Percentiles rank a stretch among this genome's conserved stretches.
These are phyloP conservation scores for Platalea minor DNA, from an alignment of 2,797 vertebrate species.

Conservation along the genomic window DNA sequence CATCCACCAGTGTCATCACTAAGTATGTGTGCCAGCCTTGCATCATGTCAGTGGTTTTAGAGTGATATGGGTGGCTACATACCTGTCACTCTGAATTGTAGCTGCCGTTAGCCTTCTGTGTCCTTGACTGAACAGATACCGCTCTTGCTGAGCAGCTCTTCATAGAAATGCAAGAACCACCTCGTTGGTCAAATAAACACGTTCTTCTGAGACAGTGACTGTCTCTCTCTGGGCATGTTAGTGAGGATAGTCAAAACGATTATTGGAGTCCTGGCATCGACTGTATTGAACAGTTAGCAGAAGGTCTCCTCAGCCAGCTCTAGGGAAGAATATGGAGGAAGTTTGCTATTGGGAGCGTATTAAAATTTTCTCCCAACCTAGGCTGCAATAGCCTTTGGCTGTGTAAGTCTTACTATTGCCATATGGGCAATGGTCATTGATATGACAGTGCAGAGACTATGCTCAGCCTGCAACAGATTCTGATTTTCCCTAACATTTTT, in stretches of 20 bases:
- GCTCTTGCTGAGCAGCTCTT: not conserved
- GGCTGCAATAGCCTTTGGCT: not conserved
- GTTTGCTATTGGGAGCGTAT: not conserved
- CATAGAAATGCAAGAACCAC: not conserved
- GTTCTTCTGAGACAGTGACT: not conserved
- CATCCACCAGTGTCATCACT: not conserved
- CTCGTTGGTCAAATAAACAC: not conserved
- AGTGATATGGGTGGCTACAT: not conserved
- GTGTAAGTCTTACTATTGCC: rapidly evolving
- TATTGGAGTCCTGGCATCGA: not conserved
- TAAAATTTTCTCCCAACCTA: not conserved
- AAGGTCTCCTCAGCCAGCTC: not conserved
- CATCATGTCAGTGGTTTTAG: not conserved
- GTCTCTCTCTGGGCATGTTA: not conserved
- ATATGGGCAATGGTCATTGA: not conserved
- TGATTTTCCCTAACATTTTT: not conserved
- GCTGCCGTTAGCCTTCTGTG: not conserved
- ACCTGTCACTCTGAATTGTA: not conserved
- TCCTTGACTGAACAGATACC: not conserved
- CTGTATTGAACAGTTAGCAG: not conserved
- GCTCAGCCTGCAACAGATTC: not conserved
- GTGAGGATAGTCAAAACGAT: not conserved
- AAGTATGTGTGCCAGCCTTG: not conserved
- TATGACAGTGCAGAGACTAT: not conserved
- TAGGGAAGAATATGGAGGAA: not conserved